Percentiles rank a stretch among this genome's conserved stretches.
phyloP scores from a whole-genome alignment of 1,140 invertebrate species.

The Plectus sambesii region DNA sequence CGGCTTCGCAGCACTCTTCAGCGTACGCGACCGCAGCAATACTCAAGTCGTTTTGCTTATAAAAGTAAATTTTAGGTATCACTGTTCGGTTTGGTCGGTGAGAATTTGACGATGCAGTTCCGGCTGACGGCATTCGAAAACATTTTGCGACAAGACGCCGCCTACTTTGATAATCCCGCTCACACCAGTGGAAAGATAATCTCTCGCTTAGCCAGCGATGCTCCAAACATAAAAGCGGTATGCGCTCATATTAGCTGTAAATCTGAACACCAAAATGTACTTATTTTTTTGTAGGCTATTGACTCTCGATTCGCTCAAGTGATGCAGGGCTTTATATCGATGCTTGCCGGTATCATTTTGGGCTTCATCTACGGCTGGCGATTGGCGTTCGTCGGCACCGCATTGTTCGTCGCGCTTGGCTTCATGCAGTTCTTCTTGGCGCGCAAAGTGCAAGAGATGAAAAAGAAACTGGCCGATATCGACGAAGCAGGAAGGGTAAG shows the following conservation, averaged over 20 bases:
- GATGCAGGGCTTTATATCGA: slow-evolving; percentile 46
- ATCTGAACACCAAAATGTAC: neutral
- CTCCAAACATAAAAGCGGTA: slow-evolving; percentile 50
- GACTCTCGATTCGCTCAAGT: slow-evolving; percentile 29
- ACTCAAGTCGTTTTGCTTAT: too few relatives aligned
- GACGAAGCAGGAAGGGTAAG: slow-evolving; percentile 48
- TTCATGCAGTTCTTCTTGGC: slow-evolving; percentile 24
- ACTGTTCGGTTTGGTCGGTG: slow-evolving; percentile 17
- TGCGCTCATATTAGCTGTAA: slow-evolving; percentile 18
- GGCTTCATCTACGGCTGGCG: slow-evolving; percentile 46
- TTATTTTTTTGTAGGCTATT: slow-evolving; percentile 47
- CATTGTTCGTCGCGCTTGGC: slow-evolving; percentile 17
- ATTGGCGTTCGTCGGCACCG: slow-evolving; percentile 44
- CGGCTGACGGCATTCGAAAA: slow-evolving; percentile 44
- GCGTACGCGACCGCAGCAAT: too few relatives aligned
- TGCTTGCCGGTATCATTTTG: slow-evolving; percentile 39
- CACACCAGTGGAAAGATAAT: slow-evolving; percentile 49
- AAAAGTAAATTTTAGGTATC: slow-evolving; percentile 15
- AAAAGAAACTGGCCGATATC: slow-evolving; percentile 17
- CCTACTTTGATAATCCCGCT: slow-evolving; percentile 50
- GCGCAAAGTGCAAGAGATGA: slow-evolving; percentile 10
- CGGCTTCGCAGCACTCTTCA: too few relatives aligned
- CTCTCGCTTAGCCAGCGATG: slow-evolving; percentile 50
- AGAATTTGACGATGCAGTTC: slow-evolving; percentile 21
- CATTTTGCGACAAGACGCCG: slow-evolving; percentile 49